Conservation (phyloP, 2,797 vertebrate genomes). For the Muscicapa comitata region DNA sequence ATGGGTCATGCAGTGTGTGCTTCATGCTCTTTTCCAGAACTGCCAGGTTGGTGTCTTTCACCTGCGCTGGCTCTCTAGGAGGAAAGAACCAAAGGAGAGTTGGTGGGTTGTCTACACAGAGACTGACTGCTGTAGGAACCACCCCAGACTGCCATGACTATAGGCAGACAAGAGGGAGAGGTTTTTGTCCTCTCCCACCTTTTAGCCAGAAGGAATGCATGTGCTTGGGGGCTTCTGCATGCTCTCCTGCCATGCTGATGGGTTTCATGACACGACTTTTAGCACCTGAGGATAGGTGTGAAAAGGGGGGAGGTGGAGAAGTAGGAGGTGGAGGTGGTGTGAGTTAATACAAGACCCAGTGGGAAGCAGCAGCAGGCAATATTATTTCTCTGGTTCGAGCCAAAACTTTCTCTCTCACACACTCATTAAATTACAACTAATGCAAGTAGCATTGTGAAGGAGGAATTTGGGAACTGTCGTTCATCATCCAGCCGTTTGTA, state of each 20-base stretch:
- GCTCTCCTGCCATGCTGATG: not conserved
- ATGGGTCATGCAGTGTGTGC: fast-evolving
- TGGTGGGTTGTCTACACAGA: not conserved
- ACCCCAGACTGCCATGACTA: fast-evolving
- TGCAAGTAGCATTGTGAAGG: conserved; percentile 60
- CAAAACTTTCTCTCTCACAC: conserved; percentile 36
- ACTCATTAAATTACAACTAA: conserved; percentile 63
- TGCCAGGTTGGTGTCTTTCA: not conserved
- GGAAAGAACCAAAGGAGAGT: not conserved
- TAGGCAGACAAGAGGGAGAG: not conserved
- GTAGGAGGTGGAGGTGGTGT: not conserved
- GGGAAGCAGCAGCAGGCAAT: conserved; percentile 43
- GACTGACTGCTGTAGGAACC: not conserved
- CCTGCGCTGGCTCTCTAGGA: not conserved
- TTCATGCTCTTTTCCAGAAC: not conserved
- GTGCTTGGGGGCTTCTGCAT: not conserved
- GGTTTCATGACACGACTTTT: conserved; percentile 36
- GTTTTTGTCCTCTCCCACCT: not conserved
- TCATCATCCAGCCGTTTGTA: conserved; percentile 53
- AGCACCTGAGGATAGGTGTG: conserved; percentile 44
- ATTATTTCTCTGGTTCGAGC: conserved; percentile 44
- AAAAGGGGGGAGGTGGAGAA: conserved; percentile 8
- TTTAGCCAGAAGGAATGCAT: not conserved
- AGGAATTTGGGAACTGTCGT: conserved; percentile 65
- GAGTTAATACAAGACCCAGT: conserved; percentile 59